phyloP scores from a whole-genome alignment of 2,888 invertebrate genomes.

The Diabrotica balteata region DNA sequence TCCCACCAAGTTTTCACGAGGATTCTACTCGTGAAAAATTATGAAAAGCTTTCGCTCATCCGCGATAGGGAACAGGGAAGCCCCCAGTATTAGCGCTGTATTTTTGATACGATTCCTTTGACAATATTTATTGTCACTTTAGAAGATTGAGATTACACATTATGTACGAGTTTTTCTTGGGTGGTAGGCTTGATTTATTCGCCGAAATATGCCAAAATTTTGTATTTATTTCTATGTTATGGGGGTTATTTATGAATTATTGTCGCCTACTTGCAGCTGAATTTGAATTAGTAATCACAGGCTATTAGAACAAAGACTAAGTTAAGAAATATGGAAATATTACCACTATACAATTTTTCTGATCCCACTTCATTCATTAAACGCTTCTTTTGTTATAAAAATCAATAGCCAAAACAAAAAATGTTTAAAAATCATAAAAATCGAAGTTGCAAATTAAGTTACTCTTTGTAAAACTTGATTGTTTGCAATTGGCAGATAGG shows the following conservation, averaged over 20 bases:
- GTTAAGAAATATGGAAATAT: no score
- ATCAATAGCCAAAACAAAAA: no score
- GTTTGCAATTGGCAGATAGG: no score
- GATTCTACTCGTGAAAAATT: slow-evolving; percentile 19
- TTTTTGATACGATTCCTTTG: slow-evolving; percentile 38
- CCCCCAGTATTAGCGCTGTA: slow-evolving; percentile 28
- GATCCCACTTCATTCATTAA: no score
- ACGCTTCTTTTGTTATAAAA: no score
- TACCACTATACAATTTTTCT: no score
- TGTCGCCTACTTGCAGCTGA: slow-evolving; percentile 11
- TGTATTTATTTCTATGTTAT: slow-evolving; percentile 26
- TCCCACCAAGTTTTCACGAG: slow-evolving; percentile 11
- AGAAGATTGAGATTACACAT: slow-evolving; percentile 39
- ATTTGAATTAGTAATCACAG: slow-evolving; percentile 1
- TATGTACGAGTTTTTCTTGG: slow-evolving; percentile 36
- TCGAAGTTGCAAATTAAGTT: no score
- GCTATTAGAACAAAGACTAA: no score
- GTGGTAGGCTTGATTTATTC: slow-evolving; percentile 30
- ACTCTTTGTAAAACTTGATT: no score
- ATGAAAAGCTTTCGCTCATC: slow-evolving; percentile 29
- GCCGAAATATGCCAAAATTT: slow-evolving; percentile 25
- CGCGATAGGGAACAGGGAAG: slow-evolving; percentile 16
- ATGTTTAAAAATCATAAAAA: no score
- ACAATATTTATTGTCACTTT: slow-evolving; percentile 42
- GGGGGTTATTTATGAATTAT: slow-evolving; percentile 19